Evolutionary conservation across 2,797 vertebrate genomes (phyloP).

Genomic region (Hippopotamyrus pictus): DNA sequence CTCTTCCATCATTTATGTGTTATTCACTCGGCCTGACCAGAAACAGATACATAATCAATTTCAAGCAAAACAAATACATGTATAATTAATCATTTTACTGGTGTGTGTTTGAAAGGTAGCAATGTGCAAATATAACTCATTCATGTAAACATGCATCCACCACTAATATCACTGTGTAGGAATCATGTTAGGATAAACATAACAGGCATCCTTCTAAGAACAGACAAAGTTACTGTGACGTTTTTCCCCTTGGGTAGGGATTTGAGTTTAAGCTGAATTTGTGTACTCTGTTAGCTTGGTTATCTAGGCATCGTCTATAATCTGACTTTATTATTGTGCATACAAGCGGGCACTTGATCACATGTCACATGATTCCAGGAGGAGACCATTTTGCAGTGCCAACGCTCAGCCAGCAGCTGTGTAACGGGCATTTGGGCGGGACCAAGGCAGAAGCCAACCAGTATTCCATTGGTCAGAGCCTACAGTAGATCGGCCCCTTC

Average conservation of each 20-base stretch:
- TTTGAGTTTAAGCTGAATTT: not conserved
- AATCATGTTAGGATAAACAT: not conserved
- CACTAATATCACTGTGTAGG: not conserved
- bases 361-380: not conserved
- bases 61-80: not conserved
- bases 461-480: not conserved
- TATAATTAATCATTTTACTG: not conserved
- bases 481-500: not conserved
- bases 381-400: not conserved
- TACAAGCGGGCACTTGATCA: not conserved
- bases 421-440: not conserved
- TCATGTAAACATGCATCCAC: not conserved
- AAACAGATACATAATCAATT: not conserved
- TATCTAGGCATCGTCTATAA: not conserved
- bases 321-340: not conserved
- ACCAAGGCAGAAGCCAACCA: not conserved
- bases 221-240: not conserved
- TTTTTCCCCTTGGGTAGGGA: not conserved
- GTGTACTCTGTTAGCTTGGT: not conserved
- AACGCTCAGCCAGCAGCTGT: not conserved
- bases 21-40: conserved; percentile 14
- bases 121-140: not conserved
- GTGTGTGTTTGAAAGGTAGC: not conserved
- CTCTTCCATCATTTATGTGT: conserved; percentile 40
- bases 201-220: not conserved